These are phyloP conservation scores for Pseudorhombus dupliciocellatus DNA, from an alignment of 2,113 vertebrate species.

Conservation along the genomic window DNA sequence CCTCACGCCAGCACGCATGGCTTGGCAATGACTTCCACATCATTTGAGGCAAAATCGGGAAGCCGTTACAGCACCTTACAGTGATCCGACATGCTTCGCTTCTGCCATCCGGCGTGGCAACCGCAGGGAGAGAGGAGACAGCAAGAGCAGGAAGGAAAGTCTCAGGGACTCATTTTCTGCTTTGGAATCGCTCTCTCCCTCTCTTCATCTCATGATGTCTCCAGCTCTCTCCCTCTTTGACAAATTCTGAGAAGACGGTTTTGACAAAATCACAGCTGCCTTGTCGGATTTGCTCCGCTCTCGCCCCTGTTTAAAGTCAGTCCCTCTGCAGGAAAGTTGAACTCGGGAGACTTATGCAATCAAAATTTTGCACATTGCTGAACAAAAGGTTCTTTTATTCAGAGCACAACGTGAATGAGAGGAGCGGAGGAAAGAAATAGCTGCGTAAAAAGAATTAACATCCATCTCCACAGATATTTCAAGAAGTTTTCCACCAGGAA, in stretches of 20 bases:
- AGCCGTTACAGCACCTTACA: conserved; percentile 67
- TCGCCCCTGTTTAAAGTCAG: conserved; percentile 46
- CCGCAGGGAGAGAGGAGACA: conserved; percentile 46
- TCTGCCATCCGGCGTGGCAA: conserved; percentile 67
- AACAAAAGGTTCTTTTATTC: conserved; percentile 21
- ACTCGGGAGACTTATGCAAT: conserved; percentile 49
- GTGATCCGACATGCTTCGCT: conserved; percentile 72
- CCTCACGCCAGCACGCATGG: conserved; percentile 64
- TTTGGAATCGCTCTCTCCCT: conserved; percentile 25
- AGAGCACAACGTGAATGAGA: background rate
- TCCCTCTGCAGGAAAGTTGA: conserved; percentile 21
- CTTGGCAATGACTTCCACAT: conserved; percentile 75
- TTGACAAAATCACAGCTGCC: conserved; percentile 42
- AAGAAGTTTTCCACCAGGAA: background rate
- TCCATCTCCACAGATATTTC: background rate
- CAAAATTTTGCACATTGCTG: conserved; percentile 29
- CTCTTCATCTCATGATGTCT: conserved; percentile 31
- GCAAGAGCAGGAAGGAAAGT: conserved; percentile 33
- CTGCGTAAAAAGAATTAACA: background rate
- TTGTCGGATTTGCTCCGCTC: conserved; percentile 42
- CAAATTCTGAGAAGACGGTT: conserved; percentile 41
- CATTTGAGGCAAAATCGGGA: conserved; percentile 77
- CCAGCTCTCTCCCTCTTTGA: conserved; percentile 24
- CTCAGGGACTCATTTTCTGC: conserved; percentile 53
- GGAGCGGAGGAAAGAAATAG: background rate